These are phyloP conservation scores for Actenoides hombroni DNA, from an alignment of 2,113 vertebrate species.

Conservation along the genomic window DNA sequence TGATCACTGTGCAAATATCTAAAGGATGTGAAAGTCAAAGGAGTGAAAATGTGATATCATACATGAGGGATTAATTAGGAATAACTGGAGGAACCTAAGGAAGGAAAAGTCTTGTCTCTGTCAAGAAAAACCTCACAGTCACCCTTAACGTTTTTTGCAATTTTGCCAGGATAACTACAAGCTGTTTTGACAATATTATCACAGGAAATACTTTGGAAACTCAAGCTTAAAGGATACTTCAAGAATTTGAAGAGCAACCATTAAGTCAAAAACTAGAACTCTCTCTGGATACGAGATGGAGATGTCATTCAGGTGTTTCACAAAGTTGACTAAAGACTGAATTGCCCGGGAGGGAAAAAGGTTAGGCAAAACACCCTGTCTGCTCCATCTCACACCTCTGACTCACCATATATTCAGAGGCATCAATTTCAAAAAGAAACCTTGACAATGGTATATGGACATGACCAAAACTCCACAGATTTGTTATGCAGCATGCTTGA, in stretches of 20 bases:
- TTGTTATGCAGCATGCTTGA: neutral
- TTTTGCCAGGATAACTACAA: conserved; percentile 23
- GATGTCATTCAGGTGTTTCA: neutral
- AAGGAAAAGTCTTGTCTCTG: neutral
- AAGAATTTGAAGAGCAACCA: neutral
- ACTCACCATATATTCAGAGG: neutral
- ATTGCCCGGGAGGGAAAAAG: neutral
- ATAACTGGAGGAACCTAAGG: conserved; percentile 11
- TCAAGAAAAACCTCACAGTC: neutral
- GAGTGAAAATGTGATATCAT: neutral
- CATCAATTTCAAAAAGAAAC: neutral
- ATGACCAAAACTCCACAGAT: neutral
- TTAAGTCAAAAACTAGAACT: neutral
- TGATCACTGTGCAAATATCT: conserved; percentile 6
- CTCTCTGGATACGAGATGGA: neutral
- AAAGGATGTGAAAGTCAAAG: neutral
- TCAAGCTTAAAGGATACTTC: neutral
- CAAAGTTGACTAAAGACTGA: neutral
- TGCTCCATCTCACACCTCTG: neutral
- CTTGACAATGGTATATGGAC: neutral
- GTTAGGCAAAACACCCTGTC: neutral
- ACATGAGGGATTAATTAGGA: conserved; percentile 10
- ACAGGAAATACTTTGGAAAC: conserved; percentile 15
- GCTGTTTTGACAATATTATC: neutral
- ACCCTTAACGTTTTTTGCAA: neutral